Percentiles rank a stretch among this genome's conserved stretches.
Evolutionary conservation across 2,888 invertebrate genomes (phyloP).

Genomic region (Molorchus minor): DNA sequence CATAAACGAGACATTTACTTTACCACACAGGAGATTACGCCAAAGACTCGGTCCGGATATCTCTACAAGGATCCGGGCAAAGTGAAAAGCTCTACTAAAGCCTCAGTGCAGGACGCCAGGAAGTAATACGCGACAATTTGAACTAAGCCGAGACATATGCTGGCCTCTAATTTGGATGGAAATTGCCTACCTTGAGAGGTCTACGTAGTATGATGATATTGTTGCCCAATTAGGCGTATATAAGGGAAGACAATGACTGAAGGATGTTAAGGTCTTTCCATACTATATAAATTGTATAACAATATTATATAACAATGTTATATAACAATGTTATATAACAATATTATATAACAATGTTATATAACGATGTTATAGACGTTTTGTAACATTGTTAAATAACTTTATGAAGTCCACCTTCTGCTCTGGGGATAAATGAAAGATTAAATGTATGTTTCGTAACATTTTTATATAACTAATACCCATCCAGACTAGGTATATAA

Average conservation of each 20-base stretch:
- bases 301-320: neutral
- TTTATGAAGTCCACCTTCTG: too few species aligned
- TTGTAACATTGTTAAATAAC: too few species aligned
- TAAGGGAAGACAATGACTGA: neutral
- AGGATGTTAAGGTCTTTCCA: neutral
- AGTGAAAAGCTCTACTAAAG: neutral
- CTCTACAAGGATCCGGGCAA: neutral
- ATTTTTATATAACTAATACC: too few species aligned
- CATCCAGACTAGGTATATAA: too few species aligned
- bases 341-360: too few species aligned
- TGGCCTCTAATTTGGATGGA: neutral
- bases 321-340: neutral
- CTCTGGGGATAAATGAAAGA: too few species aligned
- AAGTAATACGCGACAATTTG: neutral
- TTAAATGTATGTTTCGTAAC: too few species aligned
- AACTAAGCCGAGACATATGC: neutral
- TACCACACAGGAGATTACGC: slow-evolving; percentile 6
- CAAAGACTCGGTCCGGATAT: neutral
- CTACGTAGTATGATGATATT: neutral
- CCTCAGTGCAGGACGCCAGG: neutral
- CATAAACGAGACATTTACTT: slow-evolving; percentile 4
- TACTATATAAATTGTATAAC: neutral
- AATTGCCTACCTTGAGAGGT: neutral
- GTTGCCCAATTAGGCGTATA: neutral
- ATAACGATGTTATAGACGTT: too few species aligned